Evolutionary conservation across 2,888 invertebrate species (phyloP).

Genomic region (Apodemia hepburni): DNA sequence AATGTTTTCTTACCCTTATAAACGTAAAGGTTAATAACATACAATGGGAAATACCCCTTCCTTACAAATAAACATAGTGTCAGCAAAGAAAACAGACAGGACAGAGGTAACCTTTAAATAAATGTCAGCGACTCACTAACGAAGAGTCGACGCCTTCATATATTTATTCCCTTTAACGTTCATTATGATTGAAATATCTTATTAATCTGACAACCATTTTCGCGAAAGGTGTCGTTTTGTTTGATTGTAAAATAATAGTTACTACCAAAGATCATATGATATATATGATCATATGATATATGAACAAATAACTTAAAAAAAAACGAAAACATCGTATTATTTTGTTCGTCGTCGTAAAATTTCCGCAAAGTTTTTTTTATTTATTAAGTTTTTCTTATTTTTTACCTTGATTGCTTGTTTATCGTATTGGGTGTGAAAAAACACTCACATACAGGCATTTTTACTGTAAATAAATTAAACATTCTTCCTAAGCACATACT

Average conservation of each 20-base stretch:
- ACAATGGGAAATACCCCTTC: constrained; percentile 68
- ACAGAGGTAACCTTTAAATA: constrained; percentile 71
- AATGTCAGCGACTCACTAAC: constrained; percentile 70
- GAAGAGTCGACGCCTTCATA: constrained; percentile 65
- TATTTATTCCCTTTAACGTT: constrained; percentile 18
- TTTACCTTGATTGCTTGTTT: too few relatives aligned
- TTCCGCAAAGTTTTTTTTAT: too few relatives aligned
- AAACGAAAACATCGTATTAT: too few relatives aligned
- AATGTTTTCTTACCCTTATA: constrained; percentile 37
- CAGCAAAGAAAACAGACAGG: constrained; percentile 68
- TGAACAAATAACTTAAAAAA: too few relatives aligned
- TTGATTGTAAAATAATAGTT: not conserved
- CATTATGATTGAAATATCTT: constrained; percentile 13
- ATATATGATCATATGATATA: too few relatives aligned
- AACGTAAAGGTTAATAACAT: constrained; percentile 59
- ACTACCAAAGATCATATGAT: too few relatives aligned
- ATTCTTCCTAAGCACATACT: too few relatives aligned
- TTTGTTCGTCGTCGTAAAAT: too few relatives aligned
- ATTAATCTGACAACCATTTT: constrained; percentile 2
- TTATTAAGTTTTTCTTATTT: too few relatives aligned
- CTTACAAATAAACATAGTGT: constrained; percentile 58
- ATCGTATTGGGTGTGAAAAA: too few relatives aligned
- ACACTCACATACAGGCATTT: too few relatives aligned
- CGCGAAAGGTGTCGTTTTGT: constrained; percentile 6
- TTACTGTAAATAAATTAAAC: too few relatives aligned